Base-by-base conservation (phyloP, 2,888 invertebrate genomes). In the Hyles lineata region DNA sequence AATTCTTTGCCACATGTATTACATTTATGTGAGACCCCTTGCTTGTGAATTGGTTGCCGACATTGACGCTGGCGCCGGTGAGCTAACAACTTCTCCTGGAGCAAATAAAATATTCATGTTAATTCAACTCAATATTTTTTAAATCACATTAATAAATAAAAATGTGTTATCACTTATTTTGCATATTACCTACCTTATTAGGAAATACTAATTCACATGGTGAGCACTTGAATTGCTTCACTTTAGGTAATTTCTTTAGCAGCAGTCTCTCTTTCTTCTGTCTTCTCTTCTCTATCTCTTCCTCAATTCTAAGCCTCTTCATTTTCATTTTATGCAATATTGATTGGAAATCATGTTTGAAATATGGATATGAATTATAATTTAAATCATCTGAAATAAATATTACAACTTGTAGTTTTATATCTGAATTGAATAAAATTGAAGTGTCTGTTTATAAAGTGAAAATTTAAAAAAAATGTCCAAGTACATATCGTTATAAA, bases 1-100 rank as follows among this genome's bases (percentile, higher is more conserved):
- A 94, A 94, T 83, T 93, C 92, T 77, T 93, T 94, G 72, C 90
- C 90, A 73, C 94, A 94, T 0, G 90, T 90, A n/a, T 89, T 87
- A 70, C 94, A 94, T 78, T 89, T 91, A 77, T 94, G 93, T 9
- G 86, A 82, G 50, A 86, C 85, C 5, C 79, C 79, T 77, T 92
- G 89, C 79, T 93, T 93, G 83, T 94, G 94, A 70, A 90, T 90
- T 74, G 91, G 89, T 0, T 92, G 87, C 92, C 91, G 91, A 77
- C 94, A 94, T 76, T 91, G 91, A 7, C 92, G 87, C 78, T 93
- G 93, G 32, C 92, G 90, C 4, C 93, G 89, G 76, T 94, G 94
- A 2, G 83, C 81, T 73, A 86, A 77, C 23, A 94, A 75, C 76
- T 86, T 82, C 58, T 92, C 92, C 94, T 94, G 73, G 17, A 72